A percentile compares a stretch with the other conserved stretches of the same genome.
Conservation (phyloP, 2,888 invertebrate species). For the Scaptodrosophila latifasciaeformis region DNA sequence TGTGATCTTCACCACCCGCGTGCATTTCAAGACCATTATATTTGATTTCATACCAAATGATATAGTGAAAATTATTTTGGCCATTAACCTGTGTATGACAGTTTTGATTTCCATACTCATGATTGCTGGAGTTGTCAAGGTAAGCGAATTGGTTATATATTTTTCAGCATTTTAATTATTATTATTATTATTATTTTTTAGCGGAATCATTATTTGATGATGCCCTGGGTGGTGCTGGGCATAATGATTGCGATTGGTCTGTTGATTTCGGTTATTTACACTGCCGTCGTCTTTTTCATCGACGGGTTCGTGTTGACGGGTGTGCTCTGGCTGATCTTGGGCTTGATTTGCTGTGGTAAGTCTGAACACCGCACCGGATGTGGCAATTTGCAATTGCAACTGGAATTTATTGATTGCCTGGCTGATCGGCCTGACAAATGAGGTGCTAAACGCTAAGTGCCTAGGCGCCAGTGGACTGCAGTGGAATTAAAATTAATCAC, state of each 20-base stretch:
- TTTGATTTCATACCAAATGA: conserved; percentile 82
- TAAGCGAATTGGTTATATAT: no score
- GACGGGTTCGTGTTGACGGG: conserved; percentile 78
- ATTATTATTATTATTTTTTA: conserved; percentile 72
- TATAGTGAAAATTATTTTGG: conserved; percentile 85
- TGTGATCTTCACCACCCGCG: conserved; percentile 79
- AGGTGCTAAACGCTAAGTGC: conserved; percentile 55
- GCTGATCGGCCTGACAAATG: conserved; percentile 45
- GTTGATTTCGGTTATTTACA: conserved; percentile 86
- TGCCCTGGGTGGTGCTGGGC: conserved; percentile 89
- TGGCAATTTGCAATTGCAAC: conserved; percentile 39
- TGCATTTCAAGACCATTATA: conserved; percentile 86
- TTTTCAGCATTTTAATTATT: neutral
- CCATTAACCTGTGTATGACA: conserved; percentile 87
- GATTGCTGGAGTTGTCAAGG: conserved; percentile 84
- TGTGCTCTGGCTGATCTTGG: conserved; percentile 79
- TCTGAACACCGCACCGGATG: conserved; percentile 47
- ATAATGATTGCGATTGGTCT: conserved; percentile 86
- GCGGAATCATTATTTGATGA: conserved; percentile 88
- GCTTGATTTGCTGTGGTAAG: conserved; percentile 80
- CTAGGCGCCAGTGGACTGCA: no score
- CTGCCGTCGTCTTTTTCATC: conserved; percentile 83
- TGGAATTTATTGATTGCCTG: conserved; percentile 55
- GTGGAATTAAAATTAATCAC: no score
- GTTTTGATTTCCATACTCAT: conserved; percentile 86